Evolutionary conservation across 1,140 invertebrate genomes (phyloP), one percentile per base, ranked within the genome.

Genomic region (Mamestra configurata): DNA sequence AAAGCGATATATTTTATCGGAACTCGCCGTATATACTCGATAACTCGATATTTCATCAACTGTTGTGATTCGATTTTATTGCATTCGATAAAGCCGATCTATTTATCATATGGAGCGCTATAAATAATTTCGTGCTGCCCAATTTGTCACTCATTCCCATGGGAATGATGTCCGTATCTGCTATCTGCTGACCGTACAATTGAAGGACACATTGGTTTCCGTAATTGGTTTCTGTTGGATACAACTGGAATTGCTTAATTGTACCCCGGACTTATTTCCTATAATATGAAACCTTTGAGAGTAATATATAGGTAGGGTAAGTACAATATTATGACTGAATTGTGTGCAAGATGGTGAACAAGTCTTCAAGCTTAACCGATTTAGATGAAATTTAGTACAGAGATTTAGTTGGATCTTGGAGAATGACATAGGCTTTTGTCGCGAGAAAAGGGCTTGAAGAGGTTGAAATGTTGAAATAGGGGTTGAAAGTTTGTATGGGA

Each of bases 91-190:
- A 53, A 53, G 18, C 49, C 57, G 1, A 64, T 64, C 31, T 64
- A 64, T 64, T 61, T 35, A 31, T 64, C 31, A 37, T 18, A 64
- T 37, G 31, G 59, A 37, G 37, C 27, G 59, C 27, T 35, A 37
- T 64, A 64, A 73, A 73, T 73, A 57, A 31, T 11, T 18, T 49
- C 10, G 49, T 53, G 15, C 31, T 35, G 22, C 31, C 31, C 71
- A 73, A 70, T 73, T 73, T 57, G 71, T 73, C 53, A 10, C 2
- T 15, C 71, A 55, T 57, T 73, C 51, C 71, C 27, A 22, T 13
- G 35, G 51, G 31, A 73, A 40, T 73, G 71, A 73, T 57, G 53
- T 73, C 8, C 71, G 31, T 43, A 35, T 55, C 53, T 35, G n/a
- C n/a, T 43, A 35, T 55, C 53, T 35, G n/a, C n/a, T 31, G 20